Evolutionary conservation across 2,888 invertebrate species (phyloP).

Genomic region (Deilephila elpenor): DNA sequence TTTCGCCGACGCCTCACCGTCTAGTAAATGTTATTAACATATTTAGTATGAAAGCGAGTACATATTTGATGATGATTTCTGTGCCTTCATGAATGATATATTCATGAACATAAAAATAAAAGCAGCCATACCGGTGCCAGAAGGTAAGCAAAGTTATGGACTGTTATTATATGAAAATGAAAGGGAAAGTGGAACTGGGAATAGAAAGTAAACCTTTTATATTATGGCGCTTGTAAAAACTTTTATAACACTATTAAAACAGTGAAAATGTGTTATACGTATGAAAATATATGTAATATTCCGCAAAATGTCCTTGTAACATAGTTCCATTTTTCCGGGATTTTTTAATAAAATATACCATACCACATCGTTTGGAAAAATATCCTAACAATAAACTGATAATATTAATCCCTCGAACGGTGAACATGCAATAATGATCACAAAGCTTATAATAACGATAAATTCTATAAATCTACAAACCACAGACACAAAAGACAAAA

Average conservation of each 20-base stretch:
- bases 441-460: too few relatives aligned
- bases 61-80: slow-evolving; percentile 9
- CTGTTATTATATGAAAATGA: slow-evolving; percentile 3
- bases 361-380: too few relatives aligned
- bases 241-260: slow-evolving; percentile 15
- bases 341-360: too few relatives aligned
- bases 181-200: slow-evolving; percentile 13
- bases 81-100: slow-evolving; percentile 5
- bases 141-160: slow-evolving; percentile 13
- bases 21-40: background rate
- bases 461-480: background rate
- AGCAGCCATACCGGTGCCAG: background rate
- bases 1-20: too few relatives aligned
- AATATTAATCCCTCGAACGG: too few relatives aligned
- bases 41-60: background rate
- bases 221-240: background rate
- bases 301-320: too few relatives aligned
- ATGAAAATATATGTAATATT: too few relatives aligned
- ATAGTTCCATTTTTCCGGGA: too few relatives aligned
- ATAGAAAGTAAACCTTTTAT: slow-evolving; percentile 8
- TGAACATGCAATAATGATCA: too few relatives aligned
- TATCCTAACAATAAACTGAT: too few relatives aligned
- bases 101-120: background rate
- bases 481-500: background rate
- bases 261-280: background rate